These are phyloP conservation scores for Allygus modestus DNA, from an alignment of 2,888 invertebrate species.

Conservation along the genomic window DNA sequence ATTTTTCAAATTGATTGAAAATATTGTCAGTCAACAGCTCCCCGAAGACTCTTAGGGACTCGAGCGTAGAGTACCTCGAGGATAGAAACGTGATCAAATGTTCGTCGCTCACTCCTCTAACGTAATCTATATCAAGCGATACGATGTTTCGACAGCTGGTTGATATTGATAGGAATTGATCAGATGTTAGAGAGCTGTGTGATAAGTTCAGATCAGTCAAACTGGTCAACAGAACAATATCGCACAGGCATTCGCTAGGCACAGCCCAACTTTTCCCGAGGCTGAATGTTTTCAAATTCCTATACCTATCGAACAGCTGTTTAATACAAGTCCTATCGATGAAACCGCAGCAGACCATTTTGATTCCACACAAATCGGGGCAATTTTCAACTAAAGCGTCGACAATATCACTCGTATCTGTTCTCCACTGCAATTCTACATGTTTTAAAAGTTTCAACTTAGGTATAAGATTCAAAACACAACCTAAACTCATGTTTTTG, in stretches of 20 bases:
- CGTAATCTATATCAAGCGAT: slow-evolving; percentile 46
- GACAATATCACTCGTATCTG: slow-evolving; percentile 46
- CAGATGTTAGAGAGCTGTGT: slow-evolving; percentile 27
- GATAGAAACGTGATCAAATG: slow-evolving; percentile 45
- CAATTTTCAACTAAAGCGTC: slow-evolving; percentile 51
- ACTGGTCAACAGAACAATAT: slow-evolving; percentile 42
- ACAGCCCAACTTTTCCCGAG: slow-evolving; percentile 61
- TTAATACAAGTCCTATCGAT: slow-evolving; percentile 23
- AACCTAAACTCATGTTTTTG: slow-evolving; percentile 46
- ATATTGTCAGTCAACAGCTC: slow-evolving; percentile 54
- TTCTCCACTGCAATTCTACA: slow-evolving; percentile 55
- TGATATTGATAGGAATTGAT: slow-evolving; percentile 36
- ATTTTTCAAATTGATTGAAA: slow-evolving; percentile 31
- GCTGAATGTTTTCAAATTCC: slow-evolving; percentile 27
- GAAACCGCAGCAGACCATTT: slow-evolving; percentile 60
- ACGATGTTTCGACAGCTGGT: slow-evolving; percentile 37
- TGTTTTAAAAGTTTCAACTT: slow-evolving; percentile 27
- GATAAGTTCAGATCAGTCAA: slow-evolving; percentile 58
- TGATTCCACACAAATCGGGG: slow-evolving; percentile 39
- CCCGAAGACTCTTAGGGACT: slow-evolving; percentile 50
- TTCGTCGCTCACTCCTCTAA: slow-evolving; percentile 53
- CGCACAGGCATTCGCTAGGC: slow-evolving; percentile 57
- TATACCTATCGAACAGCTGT: slow-evolving; percentile 7
- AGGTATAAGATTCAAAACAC: slow-evolving; percentile 42
- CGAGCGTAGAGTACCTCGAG: slow-evolving; percentile 12